Evolutionary conservation across 2,113 vertebrate genomes (phyloP), one percentile per base, ranked within the genome.

Genomic region (Melanostigma gelatinosum): DNA sequence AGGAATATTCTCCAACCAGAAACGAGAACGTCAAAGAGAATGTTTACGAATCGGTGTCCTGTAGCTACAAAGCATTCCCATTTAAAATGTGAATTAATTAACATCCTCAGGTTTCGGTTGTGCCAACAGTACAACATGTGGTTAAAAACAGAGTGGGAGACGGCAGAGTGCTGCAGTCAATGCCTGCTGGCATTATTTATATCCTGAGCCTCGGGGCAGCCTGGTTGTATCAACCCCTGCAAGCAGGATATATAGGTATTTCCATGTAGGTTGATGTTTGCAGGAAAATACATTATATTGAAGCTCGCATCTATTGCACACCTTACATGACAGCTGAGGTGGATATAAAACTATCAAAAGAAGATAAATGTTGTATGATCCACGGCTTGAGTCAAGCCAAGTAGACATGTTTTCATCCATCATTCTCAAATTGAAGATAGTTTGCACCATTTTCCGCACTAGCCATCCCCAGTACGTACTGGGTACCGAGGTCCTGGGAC

Each of bases 101-200:
- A 7, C 69, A 11, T 44, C 13, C 36, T 63, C 34, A 0, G 18
- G 42, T 80, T 62, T 77, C 40, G 20, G 55, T 10, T 15, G 20
- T 38, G 70, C 66, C 24, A 44, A 78, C 70, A 71, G 55, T 79
- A 79, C 85, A 83, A 66, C 29, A 60, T 1, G n/a, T 29, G 40
- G 79, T 48, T 72, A 73, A 84, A 89, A 70, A 81, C 79, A 63
- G 73, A 80, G 79, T 40, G 55, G 72, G 61, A 77, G 81, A 75
- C 66, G 80, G 64, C 74, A 72, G 70, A 80, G 77, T 65, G 65
- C 83, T 74, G 83, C 81, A 86, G 89, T 87, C 85, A 73, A 66
- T 86, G 80, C 82, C 90, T 79, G 67, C 88, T 61, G 82, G 75
- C 84, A 82, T 91, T 88, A 92, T 91, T 91, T 91, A 87, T 91